Evolutionary conservation across 1,140 invertebrate species (phyloP).

Genomic region (Chlorops oryzae): DNA sequence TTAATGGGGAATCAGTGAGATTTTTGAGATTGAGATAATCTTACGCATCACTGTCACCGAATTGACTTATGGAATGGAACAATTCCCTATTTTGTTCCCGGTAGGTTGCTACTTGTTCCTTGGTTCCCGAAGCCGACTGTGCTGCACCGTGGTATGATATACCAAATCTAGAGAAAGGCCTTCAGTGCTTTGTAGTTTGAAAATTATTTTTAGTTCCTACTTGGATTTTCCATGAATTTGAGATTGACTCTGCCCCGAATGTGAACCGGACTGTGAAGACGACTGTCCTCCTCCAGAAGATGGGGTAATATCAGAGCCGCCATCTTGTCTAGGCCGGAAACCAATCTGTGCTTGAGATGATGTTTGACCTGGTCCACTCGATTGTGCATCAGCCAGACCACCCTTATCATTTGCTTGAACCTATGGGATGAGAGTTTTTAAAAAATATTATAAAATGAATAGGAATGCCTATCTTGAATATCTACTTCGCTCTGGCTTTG

Average conservation of each 20-base stretch:
- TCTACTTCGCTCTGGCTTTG: conserved; percentile 52
- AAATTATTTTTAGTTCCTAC: not conserved
- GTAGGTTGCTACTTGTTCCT: conserved; percentile 49
- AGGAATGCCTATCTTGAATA: not conserved
- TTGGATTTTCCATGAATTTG: conserved; percentile 70
- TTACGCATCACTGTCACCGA: conserved; percentile 37
- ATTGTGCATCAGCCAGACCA: conserved; percentile 76
- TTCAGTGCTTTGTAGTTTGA: not conserved
- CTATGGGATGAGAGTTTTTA: conserved; percentile 55
- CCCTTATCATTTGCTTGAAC: conserved; percentile 71
- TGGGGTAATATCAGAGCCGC: conserved; percentile 49
- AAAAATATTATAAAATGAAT: not conserved
- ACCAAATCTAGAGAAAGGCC: conserved; percentile 52
- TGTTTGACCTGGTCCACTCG: conserved; percentile 72
- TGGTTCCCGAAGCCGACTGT: conserved; percentile 68
- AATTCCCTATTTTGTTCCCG: conserved; percentile 46
- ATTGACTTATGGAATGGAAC: conserved; percentile 46
- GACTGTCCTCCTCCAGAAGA: conserved; percentile 69
- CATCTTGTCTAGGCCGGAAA: conserved; percentile 64
- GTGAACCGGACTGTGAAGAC: conserved; percentile 66
- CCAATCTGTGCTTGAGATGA: conserved; percentile 81
- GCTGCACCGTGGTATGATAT: conserved; percentile 74
- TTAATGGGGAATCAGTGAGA: not conserved
- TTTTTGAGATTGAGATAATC: conserved; percentile 6
- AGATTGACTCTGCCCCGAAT: conserved; percentile 69